Percentiles rank a stretch among this genome's conserved stretches.
These are phyloP conservation scores for Yponomeuta evonymella DNA, from an alignment of 2,888 invertebrate species.

Conservation along the genomic window DNA sequence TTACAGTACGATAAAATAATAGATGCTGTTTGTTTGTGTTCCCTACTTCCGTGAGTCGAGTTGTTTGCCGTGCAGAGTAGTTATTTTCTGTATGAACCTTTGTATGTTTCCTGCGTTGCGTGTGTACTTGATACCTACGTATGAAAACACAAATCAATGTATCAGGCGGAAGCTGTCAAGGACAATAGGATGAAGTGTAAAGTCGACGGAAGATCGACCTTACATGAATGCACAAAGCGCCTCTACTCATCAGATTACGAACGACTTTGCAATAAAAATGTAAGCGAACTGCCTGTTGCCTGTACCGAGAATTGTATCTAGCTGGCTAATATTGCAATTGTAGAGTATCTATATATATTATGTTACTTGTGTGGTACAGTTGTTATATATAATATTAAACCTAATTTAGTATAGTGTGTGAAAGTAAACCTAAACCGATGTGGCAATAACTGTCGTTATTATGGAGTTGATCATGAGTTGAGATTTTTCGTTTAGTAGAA, in stretches of 20 bases:
- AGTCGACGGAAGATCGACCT: neutral
- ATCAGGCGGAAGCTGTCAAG: neutral
- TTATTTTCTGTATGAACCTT: neutral
- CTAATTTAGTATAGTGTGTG: neutral
- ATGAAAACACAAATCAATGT: neutral
- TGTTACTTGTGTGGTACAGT: neutral
- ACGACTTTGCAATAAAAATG: too few relatives aligned
- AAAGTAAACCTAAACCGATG: neutral
- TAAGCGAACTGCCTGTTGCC: too few relatives aligned
- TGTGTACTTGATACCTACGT: neutral
- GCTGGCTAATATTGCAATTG: neutral
- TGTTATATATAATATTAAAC: neutral
- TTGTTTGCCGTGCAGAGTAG: too few relatives aligned
- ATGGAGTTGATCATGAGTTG: too few relatives aligned
- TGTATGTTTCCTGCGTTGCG: neutral
- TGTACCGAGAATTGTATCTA: neutral
- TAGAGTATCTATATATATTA: neutral
- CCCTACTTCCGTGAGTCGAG: too few relatives aligned
- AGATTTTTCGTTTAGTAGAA: too few relatives aligned
- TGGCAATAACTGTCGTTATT: too few relatives aligned
- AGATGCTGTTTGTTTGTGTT: too few relatives aligned
- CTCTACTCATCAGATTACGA: too few relatives aligned
- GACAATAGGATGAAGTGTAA: conserved; percentile 1
- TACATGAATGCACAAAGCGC: neutral
- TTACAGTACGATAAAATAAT: too few relatives aligned